Evolutionary conservation across 1,140 invertebrate species (phyloP), one percentile per base, ranked within the genome.

Genomic region (Neodiprion fabricii): DNA sequence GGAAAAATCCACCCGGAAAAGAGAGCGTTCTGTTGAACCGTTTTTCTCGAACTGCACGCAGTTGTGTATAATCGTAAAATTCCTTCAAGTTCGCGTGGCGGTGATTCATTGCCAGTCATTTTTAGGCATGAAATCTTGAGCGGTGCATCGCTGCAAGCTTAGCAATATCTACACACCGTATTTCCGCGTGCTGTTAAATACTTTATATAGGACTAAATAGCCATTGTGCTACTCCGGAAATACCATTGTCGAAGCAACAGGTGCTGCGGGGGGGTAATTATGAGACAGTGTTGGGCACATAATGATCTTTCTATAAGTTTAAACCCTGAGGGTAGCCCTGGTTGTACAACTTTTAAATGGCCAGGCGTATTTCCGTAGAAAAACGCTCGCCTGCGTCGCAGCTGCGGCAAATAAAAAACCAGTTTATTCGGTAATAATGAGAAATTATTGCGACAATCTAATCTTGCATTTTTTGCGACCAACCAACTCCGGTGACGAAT

Each of bases 171-270:
- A 61, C 53, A 12, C 53, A 61, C n/a, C n/a, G 53, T 61, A 61
- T 61, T 61, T 61, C 53, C 53, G 28, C 28, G 53, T 61, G 53
- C 53, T 61, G n/a, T 9, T 61, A 61, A 61, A 61, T 61, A 61
- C 53, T 61, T 61, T 61, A 1, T 61, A 14, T 61, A 9, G n/a
- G 53, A 61, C 53, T 61, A 61, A 61, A 61, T 9, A 61, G 53
- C 53, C 53, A 61, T 61, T 61, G 53, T 61, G n/a, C 53, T 1
- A 61, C 5, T 61, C 11, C 53, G 53, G 53, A 61, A 61, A 61
- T 61, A 61, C 53, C 9, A 61, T 61, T 61, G 53, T 61, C 53
- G 53, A 61, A 61, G 53, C 53, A 61, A 61, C 53, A 61, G 53
- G 53, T 61, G 53, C 53, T 61, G n/a, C 9, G 53, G n/a, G 28